Conservation (phyloP, 2,797 vertebrate species). For the Silurus lanzhouensis region DNA sequence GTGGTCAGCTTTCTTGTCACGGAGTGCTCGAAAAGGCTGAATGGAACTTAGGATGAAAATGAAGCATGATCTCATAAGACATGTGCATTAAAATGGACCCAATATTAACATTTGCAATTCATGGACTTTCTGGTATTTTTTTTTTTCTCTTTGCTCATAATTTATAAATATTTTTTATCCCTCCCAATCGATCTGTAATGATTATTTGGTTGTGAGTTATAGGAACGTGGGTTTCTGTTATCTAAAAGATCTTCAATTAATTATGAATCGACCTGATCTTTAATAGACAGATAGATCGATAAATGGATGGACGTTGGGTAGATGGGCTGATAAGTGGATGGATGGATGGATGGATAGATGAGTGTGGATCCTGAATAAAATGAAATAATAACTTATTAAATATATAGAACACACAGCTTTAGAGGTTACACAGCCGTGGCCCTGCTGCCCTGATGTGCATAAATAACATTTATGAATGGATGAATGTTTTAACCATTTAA, state of each 20-base stretch:
- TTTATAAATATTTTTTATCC: background rate
- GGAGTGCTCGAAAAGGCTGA: conserved; percentile 43
- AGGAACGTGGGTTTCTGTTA: background rate
- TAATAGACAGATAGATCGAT: conserved; percentile 1
- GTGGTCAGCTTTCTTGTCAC: conserved; percentile 44
- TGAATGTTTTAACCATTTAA: too few relatives aligned
- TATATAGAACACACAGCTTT: background rate
- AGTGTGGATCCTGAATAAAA: background rate
- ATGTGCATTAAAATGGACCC: conserved; percentile 46
- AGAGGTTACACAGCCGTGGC: background rate
- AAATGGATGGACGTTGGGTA: background rate
- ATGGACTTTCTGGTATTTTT: conserved; percentile 23
- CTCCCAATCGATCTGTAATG: background rate
- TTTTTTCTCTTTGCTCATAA: background rate
- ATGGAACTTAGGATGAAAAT: conserved; percentile 47
- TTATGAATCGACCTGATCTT: conserved; percentile 7
- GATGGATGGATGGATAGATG: background rate
- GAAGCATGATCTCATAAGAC: conserved; percentile 53
- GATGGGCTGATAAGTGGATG: conserved; percentile 10
- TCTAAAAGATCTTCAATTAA: background rate
- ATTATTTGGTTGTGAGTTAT: background rate
- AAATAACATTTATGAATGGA: background rate
- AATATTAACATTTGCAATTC: conserved; percentile 51
- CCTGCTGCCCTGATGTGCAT: background rate
- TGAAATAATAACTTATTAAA: conserved; percentile 9